A percentile compares a stretch with the other conserved stretches of the same genome.
phyloP scores from a whole-genome alignment of 2,113 vertebrate species.

The Ailuropoda melanoleuca region DNA sequence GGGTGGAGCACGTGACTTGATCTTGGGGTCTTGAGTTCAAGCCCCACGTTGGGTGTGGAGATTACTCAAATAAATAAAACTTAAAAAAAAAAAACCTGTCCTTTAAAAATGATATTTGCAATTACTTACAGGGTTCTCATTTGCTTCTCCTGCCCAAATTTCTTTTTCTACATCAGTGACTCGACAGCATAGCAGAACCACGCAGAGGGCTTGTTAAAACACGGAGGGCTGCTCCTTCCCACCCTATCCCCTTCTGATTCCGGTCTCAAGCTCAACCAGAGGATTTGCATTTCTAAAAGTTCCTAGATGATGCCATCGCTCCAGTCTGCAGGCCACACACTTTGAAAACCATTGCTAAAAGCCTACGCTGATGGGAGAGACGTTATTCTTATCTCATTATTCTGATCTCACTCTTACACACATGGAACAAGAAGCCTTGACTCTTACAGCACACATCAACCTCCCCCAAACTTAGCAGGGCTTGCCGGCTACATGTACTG shows the following conservation, averaged over 20 bases:
- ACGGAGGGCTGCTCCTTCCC: neutral
- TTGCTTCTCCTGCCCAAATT: neutral
- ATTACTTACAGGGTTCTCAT: neutral
- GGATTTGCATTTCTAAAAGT: neutral
- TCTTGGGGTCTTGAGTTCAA: neutral
- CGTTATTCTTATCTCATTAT: conserved; percentile 18
- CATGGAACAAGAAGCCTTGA: neutral
- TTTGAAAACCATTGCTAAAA: neutral
- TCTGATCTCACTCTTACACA: neutral
- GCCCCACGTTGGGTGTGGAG: neutral
- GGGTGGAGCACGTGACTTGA: neutral
- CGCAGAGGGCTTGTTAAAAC: neutral
- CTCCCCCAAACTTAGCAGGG: neutral
- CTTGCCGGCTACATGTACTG: neutral
- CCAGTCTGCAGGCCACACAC: neutral
- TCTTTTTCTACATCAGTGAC: neutral
- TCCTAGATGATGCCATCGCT: neutral
- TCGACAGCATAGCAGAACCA: neutral
- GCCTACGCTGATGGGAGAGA: neutral
- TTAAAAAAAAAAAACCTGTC: neutral
- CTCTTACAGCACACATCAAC: neutral
- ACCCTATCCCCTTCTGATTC: neutral
- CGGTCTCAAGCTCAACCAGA: neutral
- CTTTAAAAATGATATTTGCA: neutral
- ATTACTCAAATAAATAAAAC: neutral